phyloP scores from a whole-genome alignment of 2,797 vertebrate species.

The Diplodus puntazzo region DNA sequence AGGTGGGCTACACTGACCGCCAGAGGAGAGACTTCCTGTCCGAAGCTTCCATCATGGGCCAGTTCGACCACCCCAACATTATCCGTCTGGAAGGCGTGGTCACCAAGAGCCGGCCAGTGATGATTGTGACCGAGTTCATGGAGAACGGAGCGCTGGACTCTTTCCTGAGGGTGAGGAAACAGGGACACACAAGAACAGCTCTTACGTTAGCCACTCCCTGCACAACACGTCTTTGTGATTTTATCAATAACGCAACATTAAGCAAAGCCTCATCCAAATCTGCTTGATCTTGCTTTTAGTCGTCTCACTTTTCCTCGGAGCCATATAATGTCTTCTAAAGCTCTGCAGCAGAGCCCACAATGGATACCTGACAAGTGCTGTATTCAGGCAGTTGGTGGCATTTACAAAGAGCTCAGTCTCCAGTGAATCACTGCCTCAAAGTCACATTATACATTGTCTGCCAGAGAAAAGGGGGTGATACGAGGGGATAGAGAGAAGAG shows the following conservation, averaged over 20 bases:
- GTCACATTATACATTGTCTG: conserved; percentile 66
- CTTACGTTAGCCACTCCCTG: background rate
- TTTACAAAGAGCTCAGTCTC: conserved; percentile 75
- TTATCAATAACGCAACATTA: conserved; percentile 17
- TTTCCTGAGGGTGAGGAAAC: conserved; percentile 92
- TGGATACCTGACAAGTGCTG: conserved; percentile 60
- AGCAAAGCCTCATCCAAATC: conserved; percentile 24
- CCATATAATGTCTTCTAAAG: conserved; percentile 54
- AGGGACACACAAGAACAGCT: conserved; percentile 1
- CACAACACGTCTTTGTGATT: conserved; percentile 29
- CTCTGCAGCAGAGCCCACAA: conserved; percentile 24
- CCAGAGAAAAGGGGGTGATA: conserved; percentile 33
- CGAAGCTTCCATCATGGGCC: conserved; percentile 98
- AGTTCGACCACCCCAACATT: conserved; percentile 99
- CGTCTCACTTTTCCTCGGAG: conserved; percentile 48
- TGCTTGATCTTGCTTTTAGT: conserved; percentile 51
- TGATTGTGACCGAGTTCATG: conserved; percentile 99
- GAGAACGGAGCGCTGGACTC: conserved; percentile 98
- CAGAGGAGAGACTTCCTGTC: conserved; percentile 97
- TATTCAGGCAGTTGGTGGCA: conserved; percentile 67
- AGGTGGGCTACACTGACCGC: conserved; percentile 97
- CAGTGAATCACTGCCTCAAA: conserved; percentile 67
- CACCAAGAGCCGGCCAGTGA: conserved; percentile 97
- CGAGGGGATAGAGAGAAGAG: background rate
- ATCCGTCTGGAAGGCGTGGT: conserved; percentile 98